Evolutionary conservation across 2,888 invertebrate genomes (phyloP).

Genomic region (Brachynemurus nebulosus): DNA sequence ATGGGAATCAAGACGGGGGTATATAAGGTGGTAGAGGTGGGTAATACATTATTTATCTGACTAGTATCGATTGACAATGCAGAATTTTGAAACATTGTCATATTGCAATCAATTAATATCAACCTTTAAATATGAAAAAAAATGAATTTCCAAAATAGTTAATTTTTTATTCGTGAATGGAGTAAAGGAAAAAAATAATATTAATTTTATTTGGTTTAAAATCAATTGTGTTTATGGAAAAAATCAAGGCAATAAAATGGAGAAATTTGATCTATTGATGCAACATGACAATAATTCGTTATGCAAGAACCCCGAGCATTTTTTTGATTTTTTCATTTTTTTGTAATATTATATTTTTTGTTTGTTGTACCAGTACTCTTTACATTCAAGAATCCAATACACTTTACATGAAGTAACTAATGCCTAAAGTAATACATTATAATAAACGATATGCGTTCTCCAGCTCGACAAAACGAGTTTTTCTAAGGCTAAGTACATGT

Average conservation of each 20-base stretch:
- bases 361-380: slow-evolving; percentile 29
- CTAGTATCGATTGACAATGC: slow-evolving; percentile 29
- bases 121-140: neutral
- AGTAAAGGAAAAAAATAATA: too few species aligned
- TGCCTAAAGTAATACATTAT: slow-evolving; percentile 28
- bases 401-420: slow-evolving; percentile 30
- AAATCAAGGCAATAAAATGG: slow-evolving; percentile 1
- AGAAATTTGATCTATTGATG: neutral
- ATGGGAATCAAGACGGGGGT: slow-evolving; percentile 27
- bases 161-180: too few species aligned
- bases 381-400: slow-evolving; percentile 31
- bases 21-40: slow-evolving; percentile 31
- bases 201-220: too few species aligned
- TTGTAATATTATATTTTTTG: slow-evolving; percentile 7
- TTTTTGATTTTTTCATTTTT: slow-evolving; percentile 6
- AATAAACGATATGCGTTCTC: slow-evolving; percentile 33
- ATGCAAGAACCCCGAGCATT: slow-evolving; percentile 8
- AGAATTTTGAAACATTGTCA: slow-evolving; percentile 2
- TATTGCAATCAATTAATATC: neutral
- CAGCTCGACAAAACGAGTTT: slow-evolving; percentile 24
- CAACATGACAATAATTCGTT: neutral
- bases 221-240: too few species aligned
- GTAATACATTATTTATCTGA: slow-evolving; percentile 32
- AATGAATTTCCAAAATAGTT: neutral
- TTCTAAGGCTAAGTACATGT: slow-evolving; percentile 28